Percentiles rank a stretch among this genome's conserved stretches.
Conservation (phyloP, 2,888 invertebrate genomes). For the Acleris holmiana region DNA sequence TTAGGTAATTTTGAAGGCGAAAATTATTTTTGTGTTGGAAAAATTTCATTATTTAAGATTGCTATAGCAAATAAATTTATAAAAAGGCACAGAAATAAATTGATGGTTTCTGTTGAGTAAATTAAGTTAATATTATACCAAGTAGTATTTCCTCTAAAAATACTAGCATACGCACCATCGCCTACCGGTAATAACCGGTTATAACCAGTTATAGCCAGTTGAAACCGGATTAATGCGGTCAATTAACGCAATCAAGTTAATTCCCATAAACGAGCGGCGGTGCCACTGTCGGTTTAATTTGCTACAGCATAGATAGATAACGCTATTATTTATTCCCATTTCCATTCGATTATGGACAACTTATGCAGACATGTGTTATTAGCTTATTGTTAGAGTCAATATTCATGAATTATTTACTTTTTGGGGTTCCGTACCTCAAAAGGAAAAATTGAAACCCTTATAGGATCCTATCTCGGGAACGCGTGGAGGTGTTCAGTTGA, state of each 20-base stretch:
- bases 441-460: too few relatives aligned
- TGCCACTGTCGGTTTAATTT: slow-evolving; percentile 20
- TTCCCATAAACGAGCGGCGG: slow-evolving; percentile 25
- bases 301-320: slow-evolving; percentile 12
- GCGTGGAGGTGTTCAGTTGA: too few relatives aligned
- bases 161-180: background rate
- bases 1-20: background rate
- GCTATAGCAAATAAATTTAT: too few relatives aligned
- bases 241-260: slow-evolving; percentile 52
- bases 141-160: too few relatives aligned
- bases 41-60: too few relatives aligned
- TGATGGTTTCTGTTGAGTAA: too few relatives aligned
- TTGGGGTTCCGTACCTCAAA: too few relatives aligned
- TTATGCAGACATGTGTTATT: background rate
- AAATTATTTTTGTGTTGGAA: background rate
- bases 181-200: slow-evolving; percentile 45
- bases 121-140: too few relatives aligned
- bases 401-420: too few relatives aligned
- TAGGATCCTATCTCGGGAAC: too few relatives aligned
- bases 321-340: slow-evolving; percentile 16
- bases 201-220: slow-evolving; percentile 46
- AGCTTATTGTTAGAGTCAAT: too few relatives aligned
- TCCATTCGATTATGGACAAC: background rate
- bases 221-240: slow-evolving; percentile 59
- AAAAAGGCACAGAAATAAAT: too few relatives aligned